Evolutionary conservation across 2,888 invertebrate genomes (phyloP).

Genomic region (Aphodius granarius): DNA sequence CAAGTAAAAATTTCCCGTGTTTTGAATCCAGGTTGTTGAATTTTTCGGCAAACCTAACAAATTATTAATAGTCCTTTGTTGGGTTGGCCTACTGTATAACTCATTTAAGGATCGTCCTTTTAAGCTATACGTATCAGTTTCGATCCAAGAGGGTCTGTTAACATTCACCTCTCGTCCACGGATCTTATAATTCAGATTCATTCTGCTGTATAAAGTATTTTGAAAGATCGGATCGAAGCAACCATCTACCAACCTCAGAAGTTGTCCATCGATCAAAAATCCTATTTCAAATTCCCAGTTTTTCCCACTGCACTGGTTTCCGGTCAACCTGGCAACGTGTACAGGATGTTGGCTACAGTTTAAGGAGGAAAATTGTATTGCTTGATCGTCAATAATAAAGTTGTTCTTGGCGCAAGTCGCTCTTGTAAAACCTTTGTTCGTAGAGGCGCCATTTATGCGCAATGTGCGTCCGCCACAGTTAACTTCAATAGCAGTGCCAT

Average conservation of each 20-base stretch:
- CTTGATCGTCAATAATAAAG: neutral
- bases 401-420: slow-evolving; percentile 29
- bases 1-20: slow-evolving; percentile 49
- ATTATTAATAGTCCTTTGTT: slow-evolving; percentile 44
- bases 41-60: slow-evolving; percentile 40
- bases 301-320: slow-evolving; percentile 52
- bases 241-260: slow-evolving; percentile 56
- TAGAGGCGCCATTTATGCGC: slow-evolving; percentile 23
- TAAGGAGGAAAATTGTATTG: slow-evolving; percentile 32
- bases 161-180: slow-evolving; percentile 56
- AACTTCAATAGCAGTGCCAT: slow-evolving; percentile 29
- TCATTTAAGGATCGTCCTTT: slow-evolving; percentile 37
- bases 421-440: slow-evolving; percentile 16
- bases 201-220: slow-evolving; percentile 59
- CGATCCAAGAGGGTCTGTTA: slow-evolving; percentile 55
- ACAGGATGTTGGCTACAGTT: slow-evolving; percentile 52
- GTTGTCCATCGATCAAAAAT: slow-evolving; percentile 54
- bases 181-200: slow-evolving; percentile 55
- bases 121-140: slow-evolving; percentile 42
- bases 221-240: slow-evolving; percentile 59
- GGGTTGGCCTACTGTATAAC: slow-evolving; percentile 43
- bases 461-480: slow-evolving; percentile 36
- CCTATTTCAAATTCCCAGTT: slow-evolving; percentile 55
- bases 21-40: slow-evolving; percentile 54
- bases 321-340: slow-evolving; percentile 53